phyloP scores from a whole-genome alignment of 1,140 invertebrate species.

The Thaumatotibia leucotreta region DNA sequence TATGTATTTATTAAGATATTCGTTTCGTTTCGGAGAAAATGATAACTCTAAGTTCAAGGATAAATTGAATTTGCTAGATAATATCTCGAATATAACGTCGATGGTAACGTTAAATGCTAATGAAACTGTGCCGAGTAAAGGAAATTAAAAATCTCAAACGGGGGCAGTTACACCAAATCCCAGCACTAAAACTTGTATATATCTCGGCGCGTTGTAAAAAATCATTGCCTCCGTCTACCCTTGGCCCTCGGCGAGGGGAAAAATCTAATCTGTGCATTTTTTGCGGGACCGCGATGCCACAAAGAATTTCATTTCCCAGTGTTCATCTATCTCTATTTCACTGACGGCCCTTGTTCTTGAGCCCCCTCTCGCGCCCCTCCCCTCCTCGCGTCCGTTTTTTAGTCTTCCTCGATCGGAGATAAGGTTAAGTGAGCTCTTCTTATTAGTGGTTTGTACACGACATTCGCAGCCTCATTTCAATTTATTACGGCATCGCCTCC shows the following conservation, averaged over 20 bases:
- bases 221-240: slow-evolving; percentile 71
- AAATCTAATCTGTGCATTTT: slow-evolving; percentile 79
- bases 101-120: slow-evolving; percentile 4
- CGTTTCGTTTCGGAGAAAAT: neutral
- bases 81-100: neutral
- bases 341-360: slow-evolving; percentile 74
- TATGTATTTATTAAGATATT: too few species aligned
- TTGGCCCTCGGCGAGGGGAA: slow-evolving; percentile 70
- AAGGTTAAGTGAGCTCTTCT: slow-evolving; percentile 71
- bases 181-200: slow-evolving; percentile 71
- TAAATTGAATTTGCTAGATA: neutral
- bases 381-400: slow-evolving; percentile 55
- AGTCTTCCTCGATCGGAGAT: slow-evolving; percentile 72
- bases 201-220: slow-evolving; percentile 72
- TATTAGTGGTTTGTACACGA: slow-evolving; percentile 67
- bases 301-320: slow-evolving; percentile 79
- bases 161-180: slow-evolving; percentile 71
- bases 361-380: slow-evolving; percentile 31
- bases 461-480: slow-evolving; percentile 51
- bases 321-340: slow-evolving; percentile 77
- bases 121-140: slow-evolving; percentile 48
- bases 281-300: slow-evolving; percentile 77
- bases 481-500: slow-evolving; percentile 36
- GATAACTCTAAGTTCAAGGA: neutral
- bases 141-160: slow-evolving; percentile 74